These are phyloP conservation scores for Galagoides demidoff DNA, from an alignment of 2,797 vertebrate species.

Conservation along the genomic window DNA sequence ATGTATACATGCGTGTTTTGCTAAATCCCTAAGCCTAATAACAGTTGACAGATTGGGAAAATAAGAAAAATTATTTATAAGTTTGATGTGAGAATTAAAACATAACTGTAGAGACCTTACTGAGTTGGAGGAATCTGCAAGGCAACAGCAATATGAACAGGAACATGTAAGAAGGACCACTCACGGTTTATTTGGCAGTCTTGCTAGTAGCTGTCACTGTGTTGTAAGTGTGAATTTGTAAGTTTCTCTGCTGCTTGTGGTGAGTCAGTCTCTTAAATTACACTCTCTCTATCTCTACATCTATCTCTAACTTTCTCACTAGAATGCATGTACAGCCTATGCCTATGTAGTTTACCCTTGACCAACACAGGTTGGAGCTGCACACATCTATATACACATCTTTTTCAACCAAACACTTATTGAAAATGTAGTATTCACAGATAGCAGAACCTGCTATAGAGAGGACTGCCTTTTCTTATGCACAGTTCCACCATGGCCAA, in stretches of 20 bases:
- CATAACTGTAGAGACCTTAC: background rate
- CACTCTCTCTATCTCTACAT: background rate
- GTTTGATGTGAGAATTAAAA: background rate
- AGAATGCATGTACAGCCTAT: background rate
- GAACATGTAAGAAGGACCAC: background rate
- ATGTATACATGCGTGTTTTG: background rate
- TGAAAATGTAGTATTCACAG: background rate
- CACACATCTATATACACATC: background rate
- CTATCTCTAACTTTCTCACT: background rate
- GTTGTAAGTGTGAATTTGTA: background rate
- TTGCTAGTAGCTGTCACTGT: background rate
- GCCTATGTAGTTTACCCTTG: background rate
- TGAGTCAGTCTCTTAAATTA: background rate
- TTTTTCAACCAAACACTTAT: background rate
- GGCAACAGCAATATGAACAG: background rate
- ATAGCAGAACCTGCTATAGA: background rate
- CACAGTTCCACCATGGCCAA: background rate
- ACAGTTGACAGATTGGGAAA: background rate
- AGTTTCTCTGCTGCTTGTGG: background rate
- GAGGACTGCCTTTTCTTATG: background rate
- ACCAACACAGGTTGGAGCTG: background rate
- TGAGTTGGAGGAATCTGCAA: background rate
- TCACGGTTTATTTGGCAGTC: background rate
- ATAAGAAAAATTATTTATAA: background rate
- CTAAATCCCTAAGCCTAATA: background rate